These are phyloP conservation scores for Coelinius sp. DNA, from an alignment of 2,888 invertebrate species.

Conservation along the genomic window DNA sequence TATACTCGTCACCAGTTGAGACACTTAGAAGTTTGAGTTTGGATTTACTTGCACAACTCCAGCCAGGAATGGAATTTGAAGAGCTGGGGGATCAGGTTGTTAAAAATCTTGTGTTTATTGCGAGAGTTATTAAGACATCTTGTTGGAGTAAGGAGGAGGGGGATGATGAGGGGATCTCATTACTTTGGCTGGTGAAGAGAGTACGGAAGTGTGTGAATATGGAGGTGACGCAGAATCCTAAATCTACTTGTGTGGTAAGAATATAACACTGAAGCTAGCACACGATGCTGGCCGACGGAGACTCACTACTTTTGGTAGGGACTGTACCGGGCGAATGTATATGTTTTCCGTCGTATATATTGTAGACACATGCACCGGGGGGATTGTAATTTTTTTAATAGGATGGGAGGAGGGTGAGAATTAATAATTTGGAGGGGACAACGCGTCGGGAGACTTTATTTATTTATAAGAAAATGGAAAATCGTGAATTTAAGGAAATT, in stretches of 20 bases:
- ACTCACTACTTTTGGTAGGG: too few relatives aligned
- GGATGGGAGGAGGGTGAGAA: too few relatives aligned
- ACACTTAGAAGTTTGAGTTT: constrained; percentile 79
- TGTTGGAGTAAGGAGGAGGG: constrained; percentile 59
- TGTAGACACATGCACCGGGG: too few relatives aligned
- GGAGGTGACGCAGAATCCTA: constrained; percentile 83
- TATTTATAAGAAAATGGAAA: too few relatives aligned
- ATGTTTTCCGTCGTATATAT: too few relatives aligned
- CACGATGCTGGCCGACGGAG: too few relatives aligned
- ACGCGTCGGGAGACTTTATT: too few relatives aligned
- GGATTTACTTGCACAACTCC: constrained; percentile 83
- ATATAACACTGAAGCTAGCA: too few relatives aligned
- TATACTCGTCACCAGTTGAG: constrained; percentile 76
- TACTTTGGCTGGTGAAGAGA: constrained; percentile 83
- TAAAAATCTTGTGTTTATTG: constrained; percentile 80
- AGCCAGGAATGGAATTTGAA: constrained; percentile 77
- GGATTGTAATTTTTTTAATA: too few relatives aligned
- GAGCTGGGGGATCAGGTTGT: constrained; percentile 83
- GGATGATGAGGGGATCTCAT: constrained; percentile 72
- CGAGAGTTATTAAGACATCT: constrained; percentile 77
- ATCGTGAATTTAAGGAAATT: too few relatives aligned
- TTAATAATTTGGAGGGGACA: too few relatives aligned
- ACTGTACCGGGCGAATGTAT: too few relatives aligned
- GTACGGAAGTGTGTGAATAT: constrained; percentile 83
- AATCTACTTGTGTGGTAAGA: constrained; percentile 80